Percentiles rank a stretch among this genome's conserved stretches.
These are phyloP conservation scores for Drosophila pandora DNA, from an alignment of 1,140 invertebrate species.

Conservation along the genomic window DNA sequence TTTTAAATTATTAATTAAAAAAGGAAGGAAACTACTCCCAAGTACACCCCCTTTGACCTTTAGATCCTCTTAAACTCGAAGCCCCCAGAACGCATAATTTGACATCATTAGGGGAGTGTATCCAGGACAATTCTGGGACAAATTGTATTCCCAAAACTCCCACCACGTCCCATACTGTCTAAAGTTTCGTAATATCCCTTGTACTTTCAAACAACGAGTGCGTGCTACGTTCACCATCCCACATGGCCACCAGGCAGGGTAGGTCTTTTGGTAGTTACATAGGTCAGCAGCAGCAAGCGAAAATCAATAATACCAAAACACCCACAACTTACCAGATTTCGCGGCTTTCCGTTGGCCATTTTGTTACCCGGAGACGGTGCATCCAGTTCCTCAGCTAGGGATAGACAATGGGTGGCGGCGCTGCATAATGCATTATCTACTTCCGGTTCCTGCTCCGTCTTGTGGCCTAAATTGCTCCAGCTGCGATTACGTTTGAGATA, in stretches of 20 bases:
- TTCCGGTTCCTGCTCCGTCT: slow-evolving; percentile 43
- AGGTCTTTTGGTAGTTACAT: slow-evolving; percentile 52
- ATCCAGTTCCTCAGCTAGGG: slow-evolving; percentile 36
- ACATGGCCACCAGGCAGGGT: slow-evolving; percentile 14
- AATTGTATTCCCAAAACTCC: slow-evolving; percentile 4
- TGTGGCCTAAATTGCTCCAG: slow-evolving; percentile 67
- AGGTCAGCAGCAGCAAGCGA: slow-evolving; percentile 60
- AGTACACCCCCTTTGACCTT: background rate
- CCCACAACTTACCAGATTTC: slow-evolving; percentile 70
- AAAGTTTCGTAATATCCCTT: slow-evolving; percentile 37
- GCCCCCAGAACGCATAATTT: slow-evolving; percentile 1
- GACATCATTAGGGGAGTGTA: slow-evolving; percentile 5
- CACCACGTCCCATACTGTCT: background rate
- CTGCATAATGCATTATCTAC: slow-evolving; percentile 55
- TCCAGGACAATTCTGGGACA: slow-evolving; percentile 7
- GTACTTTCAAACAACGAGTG: slow-evolving; percentile 24
- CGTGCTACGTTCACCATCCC: background rate
- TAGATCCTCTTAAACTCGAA: background rate
- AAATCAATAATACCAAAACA: slow-evolving; percentile 61
- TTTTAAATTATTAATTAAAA: too few species aligned
- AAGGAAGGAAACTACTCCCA: too few species aligned
- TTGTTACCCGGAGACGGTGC: slow-evolving; percentile 14
- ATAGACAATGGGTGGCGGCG: slow-evolving; percentile 42
- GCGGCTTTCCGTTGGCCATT: slow-evolving; percentile 61
- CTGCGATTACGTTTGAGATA: slow-evolving; percentile 61